Base-by-base conservation (phyloP, 2,888 invertebrate genomes). In the Incurvaria masculella region DNA sequence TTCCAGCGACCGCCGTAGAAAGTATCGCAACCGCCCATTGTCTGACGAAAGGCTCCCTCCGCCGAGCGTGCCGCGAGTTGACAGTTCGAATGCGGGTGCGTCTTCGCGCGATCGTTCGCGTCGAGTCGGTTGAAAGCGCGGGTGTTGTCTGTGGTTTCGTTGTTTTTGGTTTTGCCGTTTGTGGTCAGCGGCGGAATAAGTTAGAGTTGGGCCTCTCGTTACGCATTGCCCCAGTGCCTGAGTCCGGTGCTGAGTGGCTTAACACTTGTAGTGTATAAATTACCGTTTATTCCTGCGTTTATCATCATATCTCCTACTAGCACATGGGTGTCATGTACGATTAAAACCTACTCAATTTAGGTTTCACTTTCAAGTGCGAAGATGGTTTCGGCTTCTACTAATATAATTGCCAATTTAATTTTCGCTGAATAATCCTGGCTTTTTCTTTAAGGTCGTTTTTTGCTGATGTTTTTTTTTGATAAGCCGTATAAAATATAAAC, bases 51-150 rank as follows among this genome's bases (percentile, higher is more conserved):
- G 26, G 27, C 18, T 18, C 18, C 4, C 27, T 14, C 11, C 19
- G 18, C 21, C n/a, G 11, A 44, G 20, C 33, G 45, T 20, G 16
- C 14, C 11, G 43, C 14, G n/a, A n/a, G n/a, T 55, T 57, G 59
- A 60, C 68, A 71, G 69, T 68, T 59, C 59, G 53, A 55, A 47
- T 46, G 55, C 50, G 58, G 54, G 52, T 50, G 51, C 55, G 63
- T 56, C 52, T 56, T 59, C 57, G 64, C 53, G 60, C 64, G 69
- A 64, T 65, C 69, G 70, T 68, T 64, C 63, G 63, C 60, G 55
- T 52, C 49, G 48, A 45, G 19, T 21, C 48, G 33, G 39, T 46
- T 17, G 2, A 10, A 8, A 10, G 17, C 2, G 10, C 16, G 10
- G n/a, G 11, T 2, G 20, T 21, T 4, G 14, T 5, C n/a, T 8